Evolutionary conservation across 53 echinoderm and acorn worm species (phyloP), one percentile per base, ranked within the genome.

Genomic region (Paracentrotus lividus): DNA sequence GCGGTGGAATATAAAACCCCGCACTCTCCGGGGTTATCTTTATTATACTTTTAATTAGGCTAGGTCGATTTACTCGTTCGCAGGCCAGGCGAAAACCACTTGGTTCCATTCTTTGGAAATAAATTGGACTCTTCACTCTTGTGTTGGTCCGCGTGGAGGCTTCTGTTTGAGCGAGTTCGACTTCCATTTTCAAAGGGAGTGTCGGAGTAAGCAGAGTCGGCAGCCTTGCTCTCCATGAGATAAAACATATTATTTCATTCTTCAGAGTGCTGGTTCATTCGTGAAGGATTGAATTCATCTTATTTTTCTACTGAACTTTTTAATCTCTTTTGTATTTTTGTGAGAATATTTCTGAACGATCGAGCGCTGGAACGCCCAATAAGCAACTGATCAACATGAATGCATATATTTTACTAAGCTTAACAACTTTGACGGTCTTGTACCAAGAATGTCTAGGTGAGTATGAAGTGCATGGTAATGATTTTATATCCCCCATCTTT

Each of bases 351-450:
- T 47, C 26, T 5, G 27, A 81, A 29, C n/a, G 47, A 24, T 52
- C 18, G 40, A 86, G 86, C 86, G 86, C 86, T 86, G 86, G 86
- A 56, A 47, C 86, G 86, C 86, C 56, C 8, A 4, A 23, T 8
- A 21, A 86, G 86, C 53, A 86, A 86, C 86, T 56, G 86, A 86
- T 89, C 72, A 90, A 69, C 68, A 90, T 90, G 90, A 90, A 90
- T 68, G 20, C 53, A 49, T 53, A 69, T 47, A 90, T 72, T 90
- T 72, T 90, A 53, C 90, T 90, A 49, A 69, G 69, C 42, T 31
- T 90, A 29, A 54, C 53, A 51, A 69, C 90, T 24, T 68, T 72
- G 32, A 53, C 72, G 42, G 14, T 90, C 49, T 20, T 90, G 14
- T 72, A 32, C 53, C 45, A 68, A 51, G 47, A 69, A 29, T 45